Base-by-base conservation (phyloP, 2,797 vertebrate species). In the Mergus octosetaceus region DNA sequence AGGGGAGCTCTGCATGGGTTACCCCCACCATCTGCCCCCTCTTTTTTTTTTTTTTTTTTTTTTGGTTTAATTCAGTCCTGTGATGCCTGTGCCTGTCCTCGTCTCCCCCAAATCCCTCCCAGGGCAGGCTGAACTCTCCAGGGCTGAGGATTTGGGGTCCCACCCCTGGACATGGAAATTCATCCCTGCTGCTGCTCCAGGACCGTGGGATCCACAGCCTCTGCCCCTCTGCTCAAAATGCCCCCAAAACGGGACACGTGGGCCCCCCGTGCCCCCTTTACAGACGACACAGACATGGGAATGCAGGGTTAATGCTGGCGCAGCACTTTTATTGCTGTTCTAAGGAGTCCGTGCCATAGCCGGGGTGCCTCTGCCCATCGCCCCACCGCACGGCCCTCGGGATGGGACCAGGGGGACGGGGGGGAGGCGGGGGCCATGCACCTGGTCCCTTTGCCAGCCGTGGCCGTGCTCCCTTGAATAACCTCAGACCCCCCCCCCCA, bases 11-110 rank as follows among this genome's bases (percentile, higher is more conserved):
- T 1, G 13, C 53, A 19, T 32, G n/a, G 39, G 19, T 38, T 41
- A 56, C n/a, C 56, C 51, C 12, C 1, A 0, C 10, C 0, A 0
- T 43, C 32, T 1, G 17, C 13, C 25, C 25, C 20, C 21, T 30
- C 32, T 21, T 30, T 22, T 32, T 11, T 39, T 27, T 19, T 41
- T 17, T 62, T 41, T 30, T 32, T 21, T 41, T 18, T 41, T 30
- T 32, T 21, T 41, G 18, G 39, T 64, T 43, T 64, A 21, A 21
- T 43, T 64, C 39, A 43, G 13, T 2, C 43, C 72, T 14, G 15
- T 7, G 28, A 21, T 0, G 1, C 36, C 43, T 3, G 11, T 9
- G 3, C 6, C 49, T 14, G 19, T 30, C 28, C 24, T 41, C 14
- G 22, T 51, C 39, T 20, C 4, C 1, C 36, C 20, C 36, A 71